A percentile compares a stretch with the other conserved stretches of the same genome.
phyloP scores from a whole-genome alignment of 1,140 invertebrate species.

The Bactericera cockerelli region DNA sequence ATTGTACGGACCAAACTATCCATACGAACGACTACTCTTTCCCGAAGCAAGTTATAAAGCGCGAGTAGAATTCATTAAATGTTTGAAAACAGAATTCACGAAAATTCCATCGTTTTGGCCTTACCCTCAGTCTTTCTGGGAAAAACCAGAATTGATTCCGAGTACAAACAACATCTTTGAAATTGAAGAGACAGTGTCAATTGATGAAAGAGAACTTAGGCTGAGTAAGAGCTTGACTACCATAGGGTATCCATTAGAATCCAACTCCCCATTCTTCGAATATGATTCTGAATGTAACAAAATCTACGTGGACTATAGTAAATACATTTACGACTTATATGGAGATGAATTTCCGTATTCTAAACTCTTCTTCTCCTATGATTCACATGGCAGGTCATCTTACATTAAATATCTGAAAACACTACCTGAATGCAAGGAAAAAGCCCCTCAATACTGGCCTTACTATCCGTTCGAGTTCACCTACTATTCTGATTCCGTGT shows the following conservation, averaged over 20 bases:
- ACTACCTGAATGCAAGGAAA: background rate
- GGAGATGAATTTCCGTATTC: background rate
- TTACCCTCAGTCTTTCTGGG: background rate
- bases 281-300: background rate
- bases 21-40: background rate
- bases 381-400: background rate
- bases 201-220: background rate
- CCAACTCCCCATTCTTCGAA: background rate
- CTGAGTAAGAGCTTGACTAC: background rate
- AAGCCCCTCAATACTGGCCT: background rate
- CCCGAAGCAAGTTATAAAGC: background rate
- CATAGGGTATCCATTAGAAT: background rate
- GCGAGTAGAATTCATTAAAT: background rate
- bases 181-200: background rate
- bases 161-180: background rate
- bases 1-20: background rate
- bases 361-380: background rate
- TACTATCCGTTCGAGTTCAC: constrained; percentile 1
- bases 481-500: background rate
- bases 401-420: constrained; percentile 7
- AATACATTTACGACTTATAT: background rate
- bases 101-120: background rate
- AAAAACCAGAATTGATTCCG: background rate
- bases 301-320: background rate
- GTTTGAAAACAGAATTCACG: background rate